Conservation (phyloP, 2,113 vertebrate genomes). For the Gorsachius goisagi region DNA sequence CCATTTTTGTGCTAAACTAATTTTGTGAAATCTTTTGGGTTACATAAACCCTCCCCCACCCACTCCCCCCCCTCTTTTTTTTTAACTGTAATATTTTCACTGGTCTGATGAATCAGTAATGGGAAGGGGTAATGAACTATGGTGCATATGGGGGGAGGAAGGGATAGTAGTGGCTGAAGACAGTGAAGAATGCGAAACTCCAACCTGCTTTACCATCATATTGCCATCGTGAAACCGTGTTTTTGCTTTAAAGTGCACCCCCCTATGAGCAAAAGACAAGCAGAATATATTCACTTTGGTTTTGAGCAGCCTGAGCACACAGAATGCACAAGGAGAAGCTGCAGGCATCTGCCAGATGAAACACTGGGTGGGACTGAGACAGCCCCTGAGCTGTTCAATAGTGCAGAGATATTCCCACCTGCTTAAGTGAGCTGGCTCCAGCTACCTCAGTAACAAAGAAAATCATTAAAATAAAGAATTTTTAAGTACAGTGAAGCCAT, state of each 20-base stretch:
- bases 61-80: neutral
- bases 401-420: neutral
- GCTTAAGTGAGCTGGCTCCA: neutral
- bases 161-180: neutral
- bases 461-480: neutral
- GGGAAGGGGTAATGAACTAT: neutral
- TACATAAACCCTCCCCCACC: constrained; percentile 1
- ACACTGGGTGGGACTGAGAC: neutral
- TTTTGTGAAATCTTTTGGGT: neutral
- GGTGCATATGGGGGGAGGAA: neutral
- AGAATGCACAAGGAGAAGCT: constrained; percentile 1
- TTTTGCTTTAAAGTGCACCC: neutral
- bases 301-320: neutral
- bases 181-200: neutral
- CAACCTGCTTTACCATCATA: neutral
- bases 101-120: neutral
- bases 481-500: neutral
- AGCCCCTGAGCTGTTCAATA: neutral
- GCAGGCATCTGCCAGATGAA: constrained; percentile 14
- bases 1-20: neutral
- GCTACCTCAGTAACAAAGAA: constrained; percentile 10
- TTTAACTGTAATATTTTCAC: neutral
- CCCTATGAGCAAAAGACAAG: neutral
- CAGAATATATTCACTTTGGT: neutral
- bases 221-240: neutral